Conservation (phyloP, 2,888 invertebrate genomes). For the Anagyrus pseudococci region DNA sequence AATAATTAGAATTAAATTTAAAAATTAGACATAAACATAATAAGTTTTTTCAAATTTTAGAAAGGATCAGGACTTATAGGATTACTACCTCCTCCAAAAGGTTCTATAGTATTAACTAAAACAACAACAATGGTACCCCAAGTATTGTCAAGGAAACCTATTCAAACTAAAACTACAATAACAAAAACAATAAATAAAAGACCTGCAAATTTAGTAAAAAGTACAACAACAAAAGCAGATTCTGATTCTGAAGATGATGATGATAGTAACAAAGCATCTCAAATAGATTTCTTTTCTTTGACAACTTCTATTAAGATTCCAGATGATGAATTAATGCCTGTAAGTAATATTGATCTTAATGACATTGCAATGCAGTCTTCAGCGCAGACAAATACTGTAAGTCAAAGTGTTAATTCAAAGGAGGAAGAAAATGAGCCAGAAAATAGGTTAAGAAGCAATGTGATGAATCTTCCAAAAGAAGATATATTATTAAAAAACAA, state of each 20-base stretch:
- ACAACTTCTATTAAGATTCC: constrained; percentile 37
- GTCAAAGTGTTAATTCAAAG: not conserved
- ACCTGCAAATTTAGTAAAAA: constrained; percentile 47
- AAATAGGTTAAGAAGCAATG: constrained; percentile 60
- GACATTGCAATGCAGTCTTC: constrained; percentile 7
- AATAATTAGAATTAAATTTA: constrained; percentile 4
- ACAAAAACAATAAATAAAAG: constrained; percentile 39
- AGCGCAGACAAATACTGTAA: not conserved
- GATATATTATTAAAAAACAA: constrained; percentile 62
- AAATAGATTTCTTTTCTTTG: constrained; percentile 57
- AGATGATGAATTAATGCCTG: constrained; percentile 16
- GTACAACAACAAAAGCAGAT: constrained; percentile 36
- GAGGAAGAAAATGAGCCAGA: constrained; percentile 25
- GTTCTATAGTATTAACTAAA: constrained; percentile 51
- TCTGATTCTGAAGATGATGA: constrained; percentile 58
- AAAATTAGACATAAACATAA: not conserved
- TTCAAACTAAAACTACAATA: constrained; percentile 5
- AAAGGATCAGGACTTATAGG: constrained; percentile 73
- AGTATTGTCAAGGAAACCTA: constrained; percentile 56
- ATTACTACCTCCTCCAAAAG: constrained; percentile 74
- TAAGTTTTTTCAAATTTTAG: constrained; percentile 56
- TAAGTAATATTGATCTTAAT: constrained; percentile 14
- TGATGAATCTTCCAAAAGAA: constrained; percentile 65
- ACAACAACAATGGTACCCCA: constrained; percentile 63
- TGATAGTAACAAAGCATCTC: constrained; percentile 34